phyloP scores from a whole-genome alignment of 2,113 vertebrate species.

The Acinonyx jubatus region DNA sequence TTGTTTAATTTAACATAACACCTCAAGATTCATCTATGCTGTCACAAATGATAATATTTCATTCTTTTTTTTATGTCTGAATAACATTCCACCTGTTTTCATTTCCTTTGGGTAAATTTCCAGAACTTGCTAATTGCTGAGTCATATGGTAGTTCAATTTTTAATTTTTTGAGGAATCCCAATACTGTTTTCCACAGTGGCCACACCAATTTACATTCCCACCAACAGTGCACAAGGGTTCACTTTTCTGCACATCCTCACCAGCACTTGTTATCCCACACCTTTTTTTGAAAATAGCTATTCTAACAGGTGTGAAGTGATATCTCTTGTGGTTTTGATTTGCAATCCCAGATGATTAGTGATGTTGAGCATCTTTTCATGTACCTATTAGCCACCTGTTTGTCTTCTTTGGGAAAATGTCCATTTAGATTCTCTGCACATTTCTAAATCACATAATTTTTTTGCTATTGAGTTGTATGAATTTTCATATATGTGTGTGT shows the following conservation, averaged over 20 bases:
- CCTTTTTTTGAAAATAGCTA: background rate
- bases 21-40: background rate
- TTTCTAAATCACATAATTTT: background rate
- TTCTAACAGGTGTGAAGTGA: background rate
- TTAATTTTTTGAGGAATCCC: background rate
- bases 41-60: background rate
- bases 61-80: background rate
- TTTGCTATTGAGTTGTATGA: background rate
- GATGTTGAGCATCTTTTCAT: background rate
- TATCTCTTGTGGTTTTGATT: background rate
- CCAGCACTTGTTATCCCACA: background rate
- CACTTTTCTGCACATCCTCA: background rate
- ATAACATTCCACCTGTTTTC: background rate
- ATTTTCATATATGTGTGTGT: background rate
- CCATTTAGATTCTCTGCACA: background rate
- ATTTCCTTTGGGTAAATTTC: background rate
- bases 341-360: background rate
- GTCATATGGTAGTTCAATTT: background rate
- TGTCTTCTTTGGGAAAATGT: background rate
- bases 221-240: background rate
- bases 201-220: background rate
- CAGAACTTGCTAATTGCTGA: background rate
- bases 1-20: background rate
- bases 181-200: background rate
- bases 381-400: background rate